Conservation (phyloP, 2,113 vertebrate species). For the Halcyon senegalensis region DNA sequence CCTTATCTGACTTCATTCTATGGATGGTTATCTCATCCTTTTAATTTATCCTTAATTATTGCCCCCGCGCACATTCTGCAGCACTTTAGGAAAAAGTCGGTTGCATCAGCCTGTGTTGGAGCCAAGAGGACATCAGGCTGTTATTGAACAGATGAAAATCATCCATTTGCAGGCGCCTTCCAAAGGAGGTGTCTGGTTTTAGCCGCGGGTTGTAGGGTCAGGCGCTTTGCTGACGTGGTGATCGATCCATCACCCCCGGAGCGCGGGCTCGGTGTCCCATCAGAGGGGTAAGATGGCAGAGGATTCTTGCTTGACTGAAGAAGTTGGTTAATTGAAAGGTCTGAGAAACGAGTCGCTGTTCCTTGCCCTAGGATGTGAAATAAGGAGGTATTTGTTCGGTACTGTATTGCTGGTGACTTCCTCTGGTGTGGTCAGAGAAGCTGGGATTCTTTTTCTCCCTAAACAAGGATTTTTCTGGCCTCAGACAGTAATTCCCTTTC, state of each 20-base stretch:
- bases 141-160: background rate
- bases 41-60: slow-evolving; percentile 11
- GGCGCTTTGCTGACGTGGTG: background rate
- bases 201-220: background rate
- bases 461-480: background rate
- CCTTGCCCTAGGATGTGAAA: background rate
- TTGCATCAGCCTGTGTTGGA: background rate
- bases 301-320: background rate
- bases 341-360: background rate
- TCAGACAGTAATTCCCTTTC: background rate
- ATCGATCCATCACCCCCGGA: background rate
- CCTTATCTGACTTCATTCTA: slow-evolving; percentile 41
- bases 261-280: background rate
- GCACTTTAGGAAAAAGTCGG: background rate
- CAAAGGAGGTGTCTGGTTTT: background rate
- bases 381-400: background rate
- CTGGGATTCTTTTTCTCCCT: background rate
- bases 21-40: slow-evolving; percentile 23
- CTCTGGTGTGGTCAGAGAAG: background rate
- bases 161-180: background rate
- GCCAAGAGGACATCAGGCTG: background rate
- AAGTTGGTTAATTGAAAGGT: background rate
- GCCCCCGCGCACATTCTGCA: background rate
- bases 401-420: background rate
- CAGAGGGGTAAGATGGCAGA: background rate